These are phyloP conservation scores for Xestia rhomboidea DNA, from an alignment of 2,888 invertebrate genomes.

Conservation along the genomic window DNA sequence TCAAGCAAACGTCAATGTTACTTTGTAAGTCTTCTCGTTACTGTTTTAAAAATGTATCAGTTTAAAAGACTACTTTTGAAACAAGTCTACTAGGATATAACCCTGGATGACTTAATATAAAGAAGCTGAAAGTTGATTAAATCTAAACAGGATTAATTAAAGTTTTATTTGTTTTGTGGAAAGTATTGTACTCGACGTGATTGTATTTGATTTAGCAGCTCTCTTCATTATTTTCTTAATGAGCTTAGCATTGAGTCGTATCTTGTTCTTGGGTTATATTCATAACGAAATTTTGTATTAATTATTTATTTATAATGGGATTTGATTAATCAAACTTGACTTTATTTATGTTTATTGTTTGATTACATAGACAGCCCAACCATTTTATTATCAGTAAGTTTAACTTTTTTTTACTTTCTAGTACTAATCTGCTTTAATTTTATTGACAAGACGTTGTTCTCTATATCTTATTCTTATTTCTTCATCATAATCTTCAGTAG, in stretches of 20 bases:
- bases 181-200: background rate
- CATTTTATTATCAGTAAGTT: background rate
- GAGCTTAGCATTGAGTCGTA: background rate
- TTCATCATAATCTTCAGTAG: background rate
- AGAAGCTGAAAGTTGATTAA: slow-evolving; percentile 11
- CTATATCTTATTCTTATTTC: background rate
- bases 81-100: background rate
- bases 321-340: background rate
- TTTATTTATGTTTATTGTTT: background rate
- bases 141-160: background rate
- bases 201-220: slow-evolving; percentile 8
- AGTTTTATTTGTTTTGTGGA: slow-evolving; percentile 1
- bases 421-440: background rate
- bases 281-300: background rate
- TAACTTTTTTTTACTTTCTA: background rate
- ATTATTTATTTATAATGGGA: too few species aligned
- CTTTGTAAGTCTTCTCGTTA: slow-evolving; percentile 33
- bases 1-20: slow-evolving; percentile 54
- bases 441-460: background rate
- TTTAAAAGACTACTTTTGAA: slow-evolving; percentile 5
- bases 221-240: background rate
- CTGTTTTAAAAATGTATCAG: slow-evolving; percentile 42
- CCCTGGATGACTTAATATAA: background rate
- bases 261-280: background rate
- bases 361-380: background rate